Base-by-base conservation (phyloP, 2,888 invertebrate species). In the Brachynemurus nebulosus region DNA sequence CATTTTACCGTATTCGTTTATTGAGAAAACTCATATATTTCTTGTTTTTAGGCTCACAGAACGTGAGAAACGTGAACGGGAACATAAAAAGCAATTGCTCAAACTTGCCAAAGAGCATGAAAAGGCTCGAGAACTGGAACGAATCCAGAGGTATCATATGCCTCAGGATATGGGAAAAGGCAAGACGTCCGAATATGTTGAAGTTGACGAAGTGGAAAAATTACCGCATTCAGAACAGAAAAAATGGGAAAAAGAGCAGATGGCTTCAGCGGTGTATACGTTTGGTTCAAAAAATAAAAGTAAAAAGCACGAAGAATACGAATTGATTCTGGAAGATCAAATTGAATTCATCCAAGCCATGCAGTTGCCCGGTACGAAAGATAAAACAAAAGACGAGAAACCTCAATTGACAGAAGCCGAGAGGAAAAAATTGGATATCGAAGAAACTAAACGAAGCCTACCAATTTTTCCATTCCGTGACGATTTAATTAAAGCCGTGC, bases 181-280 rank as follows among this genome's bases (percentile, higher is more conserved):
- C 48, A 76, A 77, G 59, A 53, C 61, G 68, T 76, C 77, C 43
- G 79, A 81, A 56, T 86, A 86, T 64, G 71, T 85, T 48, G 89
- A 90, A 68, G 80, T 86, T 21, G 89, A 90, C 64, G 88, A 89
- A 53, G 72, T 78, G 51, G 93, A 96, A 61, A 82, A 80, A 55
- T 69, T 80, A 48, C 84, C 84, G 1, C 82, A 85, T 58, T 85
- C 84, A 0, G 88, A 88, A 54, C 88, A 88, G 64, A 80, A 82
- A 54, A 91, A 91, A 69, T 98, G 97, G 97, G 97, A 98, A 64
- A 89, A 93, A 47, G 96, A 96, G 60, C 92, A 95, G 64, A 82
- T 97, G 68, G 83, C 84, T 41, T 88, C 89, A 4, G 96, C 95
- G 2, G 79, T 86, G 44, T 89, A 90, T 59, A 82, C 82, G 56